Evolutionary conservation across 2,113 vertebrate genomes (phyloP), one percentile per base, ranked within the genome.

Genomic region (Cephalopterus ornatus): DNA sequence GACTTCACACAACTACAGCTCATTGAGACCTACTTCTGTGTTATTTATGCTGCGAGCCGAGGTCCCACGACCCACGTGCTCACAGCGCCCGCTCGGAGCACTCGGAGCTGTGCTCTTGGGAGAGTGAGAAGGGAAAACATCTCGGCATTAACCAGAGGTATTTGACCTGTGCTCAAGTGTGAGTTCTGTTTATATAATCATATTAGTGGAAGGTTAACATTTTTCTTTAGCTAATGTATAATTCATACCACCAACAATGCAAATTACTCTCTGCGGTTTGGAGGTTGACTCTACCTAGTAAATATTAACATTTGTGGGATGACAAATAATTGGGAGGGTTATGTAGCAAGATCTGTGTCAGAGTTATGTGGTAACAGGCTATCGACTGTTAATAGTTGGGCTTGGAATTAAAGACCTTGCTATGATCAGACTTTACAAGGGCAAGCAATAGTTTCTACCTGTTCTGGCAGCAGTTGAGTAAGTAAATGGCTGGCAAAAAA

Each of bases 181-280:
- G 53, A 89, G 58, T n/a, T 76, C 78, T 85, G 74, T 70, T 93
- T 67, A 50, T 42, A 39, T 42, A 65, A 82, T 74, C 73, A 21
- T 2, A 11, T 37, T 59, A 74, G 72, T 2, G 33, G 55, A 68
- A 88, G 65, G 75, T 42, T 66, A 89, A 89, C 23, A 1, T 66
- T 86, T 88, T 88, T 66, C 44, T 79, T 85, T 68, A 68, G 35
- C 61, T 78, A 9, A 59, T 63, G n/a, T 67, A 20, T 50, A 85
- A 89, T 73, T 93, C 67, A 46, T 83, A 75, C 72, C 85, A 80
- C n/a, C 66, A 70, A 58, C 70, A 72, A 63, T 32, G 55, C 79
- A 85, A 96, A 88, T 81, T 8, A 8, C 9, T 3, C 75, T 47
- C 33, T 77, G 93, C 1, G 44, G 72, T 92, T 85, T 71, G 68